Percentiles rank a stretch among this genome's conserved stretches.
Conservation (phyloP, 2,888 invertebrate genomes). For the Pandemis cinnamomeana region DNA sequence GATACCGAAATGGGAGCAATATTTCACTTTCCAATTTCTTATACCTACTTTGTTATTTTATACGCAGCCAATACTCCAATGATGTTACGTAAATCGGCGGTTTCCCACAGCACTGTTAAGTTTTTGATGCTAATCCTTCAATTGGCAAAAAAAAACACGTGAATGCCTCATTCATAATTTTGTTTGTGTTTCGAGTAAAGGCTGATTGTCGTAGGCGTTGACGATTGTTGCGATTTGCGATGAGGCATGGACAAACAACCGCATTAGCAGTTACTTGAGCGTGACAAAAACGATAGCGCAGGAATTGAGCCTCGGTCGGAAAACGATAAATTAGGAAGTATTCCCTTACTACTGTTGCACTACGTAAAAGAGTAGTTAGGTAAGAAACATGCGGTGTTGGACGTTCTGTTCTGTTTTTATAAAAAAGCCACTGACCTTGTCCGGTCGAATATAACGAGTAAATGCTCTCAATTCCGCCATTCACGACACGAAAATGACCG, state of each 20-base stretch:
- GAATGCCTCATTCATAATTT: constrained; percentile 41
- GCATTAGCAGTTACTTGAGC: constrained; percentile 28
- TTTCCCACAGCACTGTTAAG: constrained; percentile 4
- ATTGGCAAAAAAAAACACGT: constrained; percentile 43
- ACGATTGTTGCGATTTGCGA: constrained; percentile 44
- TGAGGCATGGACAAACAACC: constrained; percentile 47
- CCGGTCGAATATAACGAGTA: constrained; percentile 48
- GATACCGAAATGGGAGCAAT: constrained; percentile 3
- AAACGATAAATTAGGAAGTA: constrained; percentile 5
- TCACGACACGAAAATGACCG: constrained; percentile 64
- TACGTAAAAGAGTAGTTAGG: not conserved
- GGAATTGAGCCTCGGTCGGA: not conserved
- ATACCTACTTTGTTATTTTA: constrained; percentile 2
- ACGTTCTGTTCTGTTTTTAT: constrained; percentile 52
- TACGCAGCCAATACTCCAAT: not conserved
- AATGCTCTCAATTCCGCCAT: constrained; percentile 73
- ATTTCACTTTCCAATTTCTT: constrained; percentile 8
- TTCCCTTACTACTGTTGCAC: not conserved
- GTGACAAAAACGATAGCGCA: not conserved
- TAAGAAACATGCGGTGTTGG: constrained; percentile 43
- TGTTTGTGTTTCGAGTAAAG: constrained; percentile 37
- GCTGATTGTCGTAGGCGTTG: constrained; percentile 47
- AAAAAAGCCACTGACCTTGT: constrained; percentile 63
- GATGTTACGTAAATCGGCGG: constrained; percentile 1
- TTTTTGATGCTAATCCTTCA: constrained; percentile 38